A percentile compares a stretch with the other conserved stretches of the same genome.
phyloP scores from a whole-genome alignment of 1,140 invertebrate species.

The Augochlora pura region DNA sequence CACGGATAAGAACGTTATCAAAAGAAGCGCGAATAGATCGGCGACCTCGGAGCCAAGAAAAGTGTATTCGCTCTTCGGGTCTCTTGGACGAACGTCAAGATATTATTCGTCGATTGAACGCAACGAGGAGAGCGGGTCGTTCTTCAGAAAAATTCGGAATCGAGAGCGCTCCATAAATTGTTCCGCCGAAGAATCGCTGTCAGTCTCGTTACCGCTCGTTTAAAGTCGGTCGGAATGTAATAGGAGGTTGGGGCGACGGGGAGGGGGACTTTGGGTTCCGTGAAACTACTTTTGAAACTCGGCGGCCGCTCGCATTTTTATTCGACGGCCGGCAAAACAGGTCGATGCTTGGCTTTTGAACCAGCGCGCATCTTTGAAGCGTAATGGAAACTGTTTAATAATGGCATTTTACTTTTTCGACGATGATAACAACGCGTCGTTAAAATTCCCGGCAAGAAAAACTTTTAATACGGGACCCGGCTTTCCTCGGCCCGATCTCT shows the following conservation, averaged over 20 bases:
- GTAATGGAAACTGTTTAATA: slow-evolving; percentile 31
- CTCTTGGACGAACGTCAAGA: background rate
- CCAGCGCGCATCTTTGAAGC: background rate
- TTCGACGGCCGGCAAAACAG: slow-evolving; percentile 1
- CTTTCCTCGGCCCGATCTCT: no score
- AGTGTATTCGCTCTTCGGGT: background rate
- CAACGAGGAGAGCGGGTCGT: no score
- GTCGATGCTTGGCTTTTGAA: slow-evolving; percentile 18
- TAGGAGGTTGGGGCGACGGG: no score
- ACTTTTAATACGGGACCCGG: background rate
- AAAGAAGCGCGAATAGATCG: no score
- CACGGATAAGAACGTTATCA: no score
- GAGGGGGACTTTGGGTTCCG: slow-evolving; percentile 31
- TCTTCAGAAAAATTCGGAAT: slow-evolving; percentile 8
- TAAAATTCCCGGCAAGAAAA: background rate
- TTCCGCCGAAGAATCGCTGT: slow-evolving; percentile 15
- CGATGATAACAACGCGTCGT: slow-evolving; percentile 6
- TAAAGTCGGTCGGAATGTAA: slow-evolving; percentile 41
- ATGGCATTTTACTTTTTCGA: slow-evolving; percentile 14
- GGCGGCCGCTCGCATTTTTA: slow-evolving; percentile 33
- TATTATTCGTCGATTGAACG: background rate
- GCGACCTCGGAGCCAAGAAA: background rate
- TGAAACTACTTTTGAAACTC: slow-evolving; percentile 45
- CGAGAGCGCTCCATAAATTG: slow-evolving; percentile 17
- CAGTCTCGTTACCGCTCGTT: slow-evolving; percentile 34